phyloP scores from a whole-genome alignment of 2,888 invertebrate genomes.

The Perizoma flavofasciatum region DNA sequence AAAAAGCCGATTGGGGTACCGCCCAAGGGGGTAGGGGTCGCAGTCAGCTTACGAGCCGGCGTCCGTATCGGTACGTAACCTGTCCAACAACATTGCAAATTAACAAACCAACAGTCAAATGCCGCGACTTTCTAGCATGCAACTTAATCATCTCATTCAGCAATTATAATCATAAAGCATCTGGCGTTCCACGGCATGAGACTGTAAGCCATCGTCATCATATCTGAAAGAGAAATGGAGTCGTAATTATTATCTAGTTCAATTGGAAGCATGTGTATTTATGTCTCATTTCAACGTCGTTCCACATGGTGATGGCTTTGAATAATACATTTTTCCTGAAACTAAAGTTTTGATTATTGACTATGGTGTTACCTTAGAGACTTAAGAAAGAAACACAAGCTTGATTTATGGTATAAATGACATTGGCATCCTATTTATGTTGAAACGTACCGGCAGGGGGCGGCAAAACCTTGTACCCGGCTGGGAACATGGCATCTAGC shows the following conservation, averaged over 20 bases:
- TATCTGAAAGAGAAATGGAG: slow-evolving; percentile 81
- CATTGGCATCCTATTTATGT: slow-evolving; percentile 28
- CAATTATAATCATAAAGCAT: slow-evolving; percentile 55
- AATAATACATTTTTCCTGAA: slow-evolving; percentile 80
- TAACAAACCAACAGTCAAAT: slow-evolving; percentile 44
- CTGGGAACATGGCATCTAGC: slow-evolving; percentile 98
- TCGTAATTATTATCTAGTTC: slow-evolving; percentile 61
- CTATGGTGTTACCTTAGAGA: slow-evolving; percentile 62
- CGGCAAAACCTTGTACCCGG: slow-evolving; percentile 98
- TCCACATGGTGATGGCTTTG: slow-evolving; percentile 60
- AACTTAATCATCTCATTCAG: slow-evolving; percentile 42
- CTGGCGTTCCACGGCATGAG: slow-evolving; percentile 70
- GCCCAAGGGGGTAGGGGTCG: slow-evolving; percentile 98
- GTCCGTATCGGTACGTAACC: slow-evolving; percentile 98
- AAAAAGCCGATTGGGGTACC: slow-evolving; percentile 97
- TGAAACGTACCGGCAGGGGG: slow-evolving; percentile 92
- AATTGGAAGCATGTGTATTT: slow-evolving; percentile 67
- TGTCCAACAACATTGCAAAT: slow-evolving; percentile 67
- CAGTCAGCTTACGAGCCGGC: slow-evolving; percentile 98
- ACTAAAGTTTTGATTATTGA: slow-evolving; percentile 76
- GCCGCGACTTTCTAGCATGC: slow-evolving; percentile 37
- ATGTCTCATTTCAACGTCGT: slow-evolving; percentile 47
- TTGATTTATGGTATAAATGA: slow-evolving; percentile 23
- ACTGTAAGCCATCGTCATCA: slow-evolving; percentile 75
- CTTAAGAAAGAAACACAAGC: slow-evolving; percentile 36